A percentile compares a stretch with the other conserved stretches of the same genome.
These are phyloP conservation scores for Gambusia yucatana DNA, from an alignment of 2,797 vertebrate genomes.

Conservation along the genomic window DNA sequence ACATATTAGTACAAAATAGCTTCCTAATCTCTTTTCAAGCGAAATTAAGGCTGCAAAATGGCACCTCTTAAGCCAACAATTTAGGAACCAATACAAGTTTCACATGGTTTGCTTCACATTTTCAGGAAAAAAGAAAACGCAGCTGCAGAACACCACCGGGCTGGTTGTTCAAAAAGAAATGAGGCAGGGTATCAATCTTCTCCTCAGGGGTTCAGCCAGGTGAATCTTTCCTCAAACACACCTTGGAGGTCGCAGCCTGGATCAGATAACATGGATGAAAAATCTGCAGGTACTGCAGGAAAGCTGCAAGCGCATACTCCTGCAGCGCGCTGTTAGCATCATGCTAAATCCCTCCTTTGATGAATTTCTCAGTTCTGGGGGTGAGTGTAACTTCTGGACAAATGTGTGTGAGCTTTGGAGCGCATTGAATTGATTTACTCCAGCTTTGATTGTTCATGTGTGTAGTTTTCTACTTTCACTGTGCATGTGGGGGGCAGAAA, in stretches of 20 bases:
- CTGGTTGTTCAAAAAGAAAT: neutral
- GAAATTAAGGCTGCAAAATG: neutral
- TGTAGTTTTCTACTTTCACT: constrained; percentile 38
- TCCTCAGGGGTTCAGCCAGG: neutral
- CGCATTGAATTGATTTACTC: constrained; percentile 24
- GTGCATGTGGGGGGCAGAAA: constrained; percentile 44
- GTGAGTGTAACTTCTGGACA: constrained; percentile 14
- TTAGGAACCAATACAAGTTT: neutral
- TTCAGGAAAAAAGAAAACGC: neutral
- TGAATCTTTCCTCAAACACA: constrained; percentile 7
- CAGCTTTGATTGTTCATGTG: constrained; percentile 42
- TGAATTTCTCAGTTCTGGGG: constrained; percentile 25
- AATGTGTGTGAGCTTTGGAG: constrained; percentile 10
- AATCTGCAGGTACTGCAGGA: constrained; percentile 35
- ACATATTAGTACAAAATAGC: neutral
- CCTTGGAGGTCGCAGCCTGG: constrained; percentile 1
- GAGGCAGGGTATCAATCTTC: neutral
- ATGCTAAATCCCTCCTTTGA: constrained; percentile 37
- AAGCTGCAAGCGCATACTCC: constrained; percentile 24
- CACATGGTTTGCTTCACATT: neutral
- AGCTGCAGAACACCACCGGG: neutral
- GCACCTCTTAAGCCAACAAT: neutral
- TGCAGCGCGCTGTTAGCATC: constrained; percentile 20
- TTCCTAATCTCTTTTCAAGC: neutral
- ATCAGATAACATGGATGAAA: constrained; percentile 22